These are phyloP conservation scores for Agriopis marginaria DNA, from an alignment of 2,888 invertebrate species.

Conservation along the genomic window DNA sequence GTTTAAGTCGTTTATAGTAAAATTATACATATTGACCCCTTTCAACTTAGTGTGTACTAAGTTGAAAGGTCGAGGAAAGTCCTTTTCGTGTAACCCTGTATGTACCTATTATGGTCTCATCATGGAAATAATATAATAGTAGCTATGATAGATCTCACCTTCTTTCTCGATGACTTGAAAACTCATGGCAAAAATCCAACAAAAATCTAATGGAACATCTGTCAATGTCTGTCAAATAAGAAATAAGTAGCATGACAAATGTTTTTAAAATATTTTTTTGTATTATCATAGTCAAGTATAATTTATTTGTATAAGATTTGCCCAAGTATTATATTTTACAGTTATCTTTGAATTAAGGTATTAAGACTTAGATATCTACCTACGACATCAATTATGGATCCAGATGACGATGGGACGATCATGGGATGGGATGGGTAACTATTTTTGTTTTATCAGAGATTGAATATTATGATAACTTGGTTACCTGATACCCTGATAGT, in stretches of 20 bases:
- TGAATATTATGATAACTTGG: too few species aligned
- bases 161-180: too few species aligned
- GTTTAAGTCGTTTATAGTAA: too few species aligned
- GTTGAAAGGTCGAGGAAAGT: too few species aligned
- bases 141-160: too few species aligned
- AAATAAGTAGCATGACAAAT: background rate
- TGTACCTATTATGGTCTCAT: too few species aligned
- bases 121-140: too few species aligned
- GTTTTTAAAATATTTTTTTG: background rate
- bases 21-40: too few species aligned
- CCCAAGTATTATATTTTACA: background rate
- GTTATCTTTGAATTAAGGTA: background rate
- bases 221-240: background rate
- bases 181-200: background rate
- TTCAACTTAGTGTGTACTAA: too few species aligned
- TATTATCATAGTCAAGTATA: background rate
- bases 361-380: background rate
- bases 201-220: background rate
- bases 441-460: background rate
- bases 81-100: too few species aligned
- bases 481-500: too few species aligned
- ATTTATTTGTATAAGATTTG: conserved; percentile 3
- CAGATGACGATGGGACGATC: background rate
- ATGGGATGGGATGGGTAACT: background rate
- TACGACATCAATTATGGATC: background rate